phyloP scores from a whole-genome alignment of 2,888 invertebrate species.

The Nineta flava region DNA sequence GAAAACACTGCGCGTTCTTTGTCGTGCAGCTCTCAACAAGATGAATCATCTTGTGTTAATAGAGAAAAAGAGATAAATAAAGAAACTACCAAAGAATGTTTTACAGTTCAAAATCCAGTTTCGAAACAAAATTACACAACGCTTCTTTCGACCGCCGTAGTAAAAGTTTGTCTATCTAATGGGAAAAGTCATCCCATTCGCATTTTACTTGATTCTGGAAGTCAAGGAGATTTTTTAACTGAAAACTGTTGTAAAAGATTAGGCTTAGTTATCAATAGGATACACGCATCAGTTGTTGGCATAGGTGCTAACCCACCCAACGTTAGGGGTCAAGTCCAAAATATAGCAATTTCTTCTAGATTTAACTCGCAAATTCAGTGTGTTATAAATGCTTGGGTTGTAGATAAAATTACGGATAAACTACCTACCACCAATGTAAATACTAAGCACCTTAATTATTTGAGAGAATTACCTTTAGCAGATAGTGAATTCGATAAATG shows the following conservation, averaged over 20 bases:
- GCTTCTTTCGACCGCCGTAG: not conserved
- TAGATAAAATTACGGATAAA: conserved; percentile 2
- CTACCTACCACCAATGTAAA: not conserved
- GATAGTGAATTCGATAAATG: not conserved
- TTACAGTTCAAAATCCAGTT: too few relatives aligned
- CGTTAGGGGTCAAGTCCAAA: not conserved
- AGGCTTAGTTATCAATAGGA: not conserved
- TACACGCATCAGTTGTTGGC: not conserved
- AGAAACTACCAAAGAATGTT: too few relatives aligned
- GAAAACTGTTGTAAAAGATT: not conserved
- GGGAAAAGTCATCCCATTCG: not conserved
- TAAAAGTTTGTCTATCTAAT: not conserved
- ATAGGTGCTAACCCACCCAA: not conserved
- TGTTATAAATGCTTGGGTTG: not conserved
- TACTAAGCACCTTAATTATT: not conserved
- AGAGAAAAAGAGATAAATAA: too few relatives aligned
- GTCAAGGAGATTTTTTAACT: conserved; percentile 1
- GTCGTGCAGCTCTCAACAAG: too few relatives aligned
- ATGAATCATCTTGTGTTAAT: too few relatives aligned
- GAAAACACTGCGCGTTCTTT: too few relatives aligned
- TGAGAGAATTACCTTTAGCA: not conserved
- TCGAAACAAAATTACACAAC: not conserved
- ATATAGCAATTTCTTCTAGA: not conserved
- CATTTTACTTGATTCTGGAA: not conserved
- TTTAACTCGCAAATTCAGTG: not conserved